These are phyloP conservation scores for Orthonyx spaldingii DNA, from an alignment of 2,113 vertebrate genomes.

Conservation along the genomic window DNA sequence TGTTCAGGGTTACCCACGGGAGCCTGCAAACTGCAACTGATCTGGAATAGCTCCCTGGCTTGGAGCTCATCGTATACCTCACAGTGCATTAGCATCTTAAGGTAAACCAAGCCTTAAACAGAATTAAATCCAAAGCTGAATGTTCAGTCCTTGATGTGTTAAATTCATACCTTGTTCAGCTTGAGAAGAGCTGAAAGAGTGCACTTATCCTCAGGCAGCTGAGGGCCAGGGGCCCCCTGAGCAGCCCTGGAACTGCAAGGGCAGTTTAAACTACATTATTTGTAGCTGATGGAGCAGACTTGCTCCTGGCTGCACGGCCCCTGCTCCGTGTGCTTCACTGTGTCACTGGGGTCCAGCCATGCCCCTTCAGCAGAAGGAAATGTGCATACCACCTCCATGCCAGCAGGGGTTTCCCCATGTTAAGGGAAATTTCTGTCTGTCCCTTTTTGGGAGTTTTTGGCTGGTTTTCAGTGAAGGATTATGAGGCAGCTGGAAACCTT, in stretches of 20 bases:
- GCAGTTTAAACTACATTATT: fast-evolving
- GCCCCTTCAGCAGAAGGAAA: background rate
- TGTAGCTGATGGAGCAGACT: background rate
- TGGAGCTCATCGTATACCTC: background rate
- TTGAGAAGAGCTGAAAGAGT: background rate
- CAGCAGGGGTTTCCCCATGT: background rate
- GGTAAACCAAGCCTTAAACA: background rate
- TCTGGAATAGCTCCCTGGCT: background rate
- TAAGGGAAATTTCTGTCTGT: background rate
- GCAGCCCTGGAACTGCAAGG: background rate
- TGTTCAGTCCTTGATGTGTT: background rate
- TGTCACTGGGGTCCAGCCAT: background rate
- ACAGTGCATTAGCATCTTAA: background rate
- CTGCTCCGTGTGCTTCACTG: background rate
- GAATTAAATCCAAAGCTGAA: background rate
- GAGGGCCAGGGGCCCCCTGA: background rate
- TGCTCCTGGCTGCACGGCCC: fast-evolving
- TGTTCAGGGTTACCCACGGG: fast-evolving
- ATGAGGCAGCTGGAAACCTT: slow-evolving; percentile 47
- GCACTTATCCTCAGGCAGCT: background rate
- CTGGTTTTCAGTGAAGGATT: slow-evolving; percentile 26
- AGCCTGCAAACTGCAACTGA: background rate
- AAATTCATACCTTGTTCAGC: background rate
- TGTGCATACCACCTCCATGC: background rate
- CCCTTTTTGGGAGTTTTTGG: background rate